Evolutionary conservation across 2,888 invertebrate species (phyloP).

Genomic region (Nemurella pictetii): DNA sequence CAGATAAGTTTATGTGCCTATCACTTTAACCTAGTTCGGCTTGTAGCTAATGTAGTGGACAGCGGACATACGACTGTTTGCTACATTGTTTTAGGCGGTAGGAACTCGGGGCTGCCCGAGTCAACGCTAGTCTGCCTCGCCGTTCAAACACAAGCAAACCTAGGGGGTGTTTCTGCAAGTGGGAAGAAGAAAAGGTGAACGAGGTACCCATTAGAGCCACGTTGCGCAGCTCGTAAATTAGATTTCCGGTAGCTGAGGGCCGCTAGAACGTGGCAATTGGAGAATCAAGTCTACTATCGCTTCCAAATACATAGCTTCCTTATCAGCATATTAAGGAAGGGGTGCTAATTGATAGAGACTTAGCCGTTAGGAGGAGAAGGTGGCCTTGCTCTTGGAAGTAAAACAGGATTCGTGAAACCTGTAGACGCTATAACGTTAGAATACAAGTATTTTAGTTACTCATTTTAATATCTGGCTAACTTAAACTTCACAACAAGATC

Average conservation of each 20-base stretch:
- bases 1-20: not conserved
- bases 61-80: slow-evolving; percentile 17
- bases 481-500: too few relatives aligned
- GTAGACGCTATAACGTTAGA: too few relatives aligned
- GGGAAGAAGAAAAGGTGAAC: slow-evolving; percentile 52
- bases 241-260: not conserved
- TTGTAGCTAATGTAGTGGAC: not conserved
- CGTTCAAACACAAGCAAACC: slow-evolving; percentile 52
- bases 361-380: too few relatives aligned
- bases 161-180: slow-evolving; percentile 20
- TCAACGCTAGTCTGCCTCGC: slow-evolving; percentile 42
- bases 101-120: slow-evolving; percentile 42
- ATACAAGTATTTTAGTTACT: too few relatives aligned
- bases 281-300: not conserved
- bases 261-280: slow-evolving; percentile 9
- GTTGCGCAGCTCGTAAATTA: slow-evolving; percentile 12
- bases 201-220: slow-evolving; percentile 42
- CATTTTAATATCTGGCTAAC: too few relatives aligned
- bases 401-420: too few relatives aligned
- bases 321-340: not conserved
- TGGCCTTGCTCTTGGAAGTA: too few relatives aligned
- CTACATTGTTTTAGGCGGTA: not conserved
- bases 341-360: not conserved
- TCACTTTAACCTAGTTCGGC: not conserved
- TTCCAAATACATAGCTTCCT: not conserved